phyloP scores from a whole-genome alignment of 2,797 vertebrate species.

The Australoheros facetus region DNA sequence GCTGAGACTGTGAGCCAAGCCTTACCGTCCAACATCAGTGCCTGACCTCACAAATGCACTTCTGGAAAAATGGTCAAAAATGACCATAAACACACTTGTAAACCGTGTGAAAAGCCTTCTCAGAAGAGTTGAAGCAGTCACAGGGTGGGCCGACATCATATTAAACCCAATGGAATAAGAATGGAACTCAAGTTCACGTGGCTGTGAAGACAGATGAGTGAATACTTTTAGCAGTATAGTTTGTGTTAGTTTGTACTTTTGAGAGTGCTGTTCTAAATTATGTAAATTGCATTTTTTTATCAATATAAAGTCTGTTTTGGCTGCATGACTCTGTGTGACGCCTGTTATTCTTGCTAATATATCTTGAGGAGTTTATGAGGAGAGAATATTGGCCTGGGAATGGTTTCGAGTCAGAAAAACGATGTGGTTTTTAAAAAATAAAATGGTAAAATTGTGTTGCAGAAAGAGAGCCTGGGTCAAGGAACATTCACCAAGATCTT shows the following conservation, averaged over 20 bases:
- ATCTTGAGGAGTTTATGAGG: background rate
- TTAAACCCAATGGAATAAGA: no score
- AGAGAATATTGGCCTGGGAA: background rate
- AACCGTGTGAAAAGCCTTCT: no score
- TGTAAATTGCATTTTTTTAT: background rate
- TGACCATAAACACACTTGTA: no score
- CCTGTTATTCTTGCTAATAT: background rate
- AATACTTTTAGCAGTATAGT: no score
- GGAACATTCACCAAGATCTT: slow-evolving; percentile 97
- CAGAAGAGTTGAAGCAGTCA: no score
- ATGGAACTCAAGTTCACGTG: no score
- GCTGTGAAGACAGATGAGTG: no score
- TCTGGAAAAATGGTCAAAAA: no score
- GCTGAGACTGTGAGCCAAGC: no score
- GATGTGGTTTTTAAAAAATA: background rate
- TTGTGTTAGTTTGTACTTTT: background rate
- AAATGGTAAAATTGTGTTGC: slow-evolving; percentile 17
- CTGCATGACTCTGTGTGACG: background rate
- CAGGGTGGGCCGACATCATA: no score
- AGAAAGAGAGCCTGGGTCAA: slow-evolving; percentile 94
- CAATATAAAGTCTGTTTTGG: background rate
- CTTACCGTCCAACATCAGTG: no score
- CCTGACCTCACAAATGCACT: no score
- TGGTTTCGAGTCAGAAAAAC: background rate
- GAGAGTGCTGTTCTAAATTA: background rate